A percentile compares a stretch with the other conserved stretches of the same genome.
Evolutionary conservation across 2,797 vertebrate genomes (phyloP).

Genomic region (Staurois parvus): DNA sequence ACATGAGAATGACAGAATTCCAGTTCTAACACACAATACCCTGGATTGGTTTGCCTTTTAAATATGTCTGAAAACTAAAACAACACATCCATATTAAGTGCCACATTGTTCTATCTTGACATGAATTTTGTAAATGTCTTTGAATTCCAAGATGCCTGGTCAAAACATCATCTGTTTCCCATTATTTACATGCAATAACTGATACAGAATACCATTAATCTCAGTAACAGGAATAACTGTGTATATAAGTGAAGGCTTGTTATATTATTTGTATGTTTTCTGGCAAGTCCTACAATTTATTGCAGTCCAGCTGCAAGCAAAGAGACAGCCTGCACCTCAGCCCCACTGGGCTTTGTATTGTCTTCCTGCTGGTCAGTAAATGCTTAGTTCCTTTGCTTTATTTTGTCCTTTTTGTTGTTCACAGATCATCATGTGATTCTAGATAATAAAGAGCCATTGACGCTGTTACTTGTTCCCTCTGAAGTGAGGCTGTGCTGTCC

Average conservation of each 20-base stretch:
- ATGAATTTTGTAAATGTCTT: constrained; percentile 8
- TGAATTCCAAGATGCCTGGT: not conserved
- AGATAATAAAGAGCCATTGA: constrained; percentile 42
- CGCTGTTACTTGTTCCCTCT: constrained; percentile 24
- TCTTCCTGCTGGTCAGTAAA: constrained; percentile 58
- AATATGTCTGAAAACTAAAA: not conserved
- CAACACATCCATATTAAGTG: not conserved
- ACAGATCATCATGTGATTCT: constrained; percentile 33
- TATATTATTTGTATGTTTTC: not conserved
- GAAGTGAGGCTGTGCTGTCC: constrained; percentile 14
- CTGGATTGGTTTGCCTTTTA: not conserved
- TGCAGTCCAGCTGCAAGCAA: not conserved
- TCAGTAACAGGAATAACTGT: not conserved
- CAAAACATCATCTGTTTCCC: not conserved
- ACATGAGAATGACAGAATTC: not conserved
- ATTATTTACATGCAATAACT: constrained; percentile 15
- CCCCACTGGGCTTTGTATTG: constrained; percentile 19
- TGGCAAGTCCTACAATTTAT: not conserved
- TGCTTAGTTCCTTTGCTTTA: constrained; percentile 26
- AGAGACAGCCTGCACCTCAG: constrained; percentile 30
- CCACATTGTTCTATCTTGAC: not conserved
- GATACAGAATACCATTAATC: not conserved
- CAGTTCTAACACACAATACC: not conserved
- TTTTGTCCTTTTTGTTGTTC: constrained; percentile 28
- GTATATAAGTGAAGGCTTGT: not conserved